These are phyloP conservation scores for Potorous gilbertii DNA, from an alignment of 2,797 vertebrate genomes.

Conservation along the genomic window DNA sequence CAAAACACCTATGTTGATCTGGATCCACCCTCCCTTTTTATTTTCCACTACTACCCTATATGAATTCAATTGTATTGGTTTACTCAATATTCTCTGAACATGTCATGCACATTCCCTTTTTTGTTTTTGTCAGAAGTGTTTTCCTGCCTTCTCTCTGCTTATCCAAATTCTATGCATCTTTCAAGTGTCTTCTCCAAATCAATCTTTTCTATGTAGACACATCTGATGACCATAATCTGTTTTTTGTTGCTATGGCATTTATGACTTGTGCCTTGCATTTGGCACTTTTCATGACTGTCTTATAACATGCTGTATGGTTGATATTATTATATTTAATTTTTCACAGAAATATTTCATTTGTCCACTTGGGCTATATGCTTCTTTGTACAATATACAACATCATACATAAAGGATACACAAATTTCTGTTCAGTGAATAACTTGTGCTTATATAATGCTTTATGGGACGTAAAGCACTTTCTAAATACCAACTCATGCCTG, in stretches of 20 bases:
- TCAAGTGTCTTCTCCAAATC: background rate
- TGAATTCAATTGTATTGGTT: background rate
- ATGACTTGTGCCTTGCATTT: background rate
- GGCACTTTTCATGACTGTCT: background rate
- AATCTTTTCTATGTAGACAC: background rate
- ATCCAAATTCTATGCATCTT: background rate
- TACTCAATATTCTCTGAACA: background rate
- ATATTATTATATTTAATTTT: background rate
- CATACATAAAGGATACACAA: background rate
- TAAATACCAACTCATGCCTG: background rate
- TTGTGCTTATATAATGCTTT: background rate
- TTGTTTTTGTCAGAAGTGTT: background rate
- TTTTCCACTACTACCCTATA: background rate
- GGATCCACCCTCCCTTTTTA: background rate
- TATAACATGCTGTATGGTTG: background rate
- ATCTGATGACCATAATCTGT: background rate
- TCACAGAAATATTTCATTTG: background rate
- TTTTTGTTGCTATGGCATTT: background rate
- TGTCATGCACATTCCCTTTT: background rate
- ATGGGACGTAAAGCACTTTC: background rate
- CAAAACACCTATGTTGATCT: background rate
- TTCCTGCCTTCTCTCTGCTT: background rate
- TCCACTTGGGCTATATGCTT: background rate
- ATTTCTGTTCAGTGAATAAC: background rate
- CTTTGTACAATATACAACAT: background rate